Base-by-base conservation (phyloP, 2,888 invertebrate genomes). In the Agrotis segetum region DNA sequence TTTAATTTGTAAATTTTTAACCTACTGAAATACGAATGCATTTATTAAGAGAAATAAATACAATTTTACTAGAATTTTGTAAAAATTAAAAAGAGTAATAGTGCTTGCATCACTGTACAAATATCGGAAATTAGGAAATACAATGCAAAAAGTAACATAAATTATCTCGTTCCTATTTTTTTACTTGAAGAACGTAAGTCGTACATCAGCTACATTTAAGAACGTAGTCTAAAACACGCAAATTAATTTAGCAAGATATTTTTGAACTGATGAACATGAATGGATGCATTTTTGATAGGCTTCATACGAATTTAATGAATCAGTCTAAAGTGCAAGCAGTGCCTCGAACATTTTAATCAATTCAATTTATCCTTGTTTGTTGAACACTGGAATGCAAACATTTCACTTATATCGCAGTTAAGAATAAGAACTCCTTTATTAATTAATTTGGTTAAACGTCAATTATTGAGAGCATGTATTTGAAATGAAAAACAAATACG, bases 241-340 rank as follows among this genome's bases (percentile, higher is more conserved):
- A 24, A 58, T 40, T 40, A 19, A 58, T 72, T 58, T 0, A 24
- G 17, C 0, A 19, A 14, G 24, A 40, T 19, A 68, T 34, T 52
- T 55, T 34, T 50, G 29, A 19, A 1, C 50, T 24, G 19, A 19
- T 24, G 16, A 24, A 11, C 34, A 6, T 67, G 24, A 50, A 61
- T 46, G 19, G 6, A 77, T 61, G 60, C 29, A 44, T 40, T 77
- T 79, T 53, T 58, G 52, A 63, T 71, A 4, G 40, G 21, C 52
- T 40, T 46, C 29, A 47, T 19, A 49, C 21, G 17, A 59, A 63
- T 53, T 78, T 34, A 49, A 44, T 46, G 9, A 47, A 29, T 24
- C 24, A 5, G 1, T 13, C 21, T 13, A 34, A 52, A 71, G 16
- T 71, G 62, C 47, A 55, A 19, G 13, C 19, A 34, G 17, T 46